Evolutionary conservation across 1,140 invertebrate species (phyloP), one percentile per base, ranked within the genome.

Genomic region (Aricia agestis): DNA sequence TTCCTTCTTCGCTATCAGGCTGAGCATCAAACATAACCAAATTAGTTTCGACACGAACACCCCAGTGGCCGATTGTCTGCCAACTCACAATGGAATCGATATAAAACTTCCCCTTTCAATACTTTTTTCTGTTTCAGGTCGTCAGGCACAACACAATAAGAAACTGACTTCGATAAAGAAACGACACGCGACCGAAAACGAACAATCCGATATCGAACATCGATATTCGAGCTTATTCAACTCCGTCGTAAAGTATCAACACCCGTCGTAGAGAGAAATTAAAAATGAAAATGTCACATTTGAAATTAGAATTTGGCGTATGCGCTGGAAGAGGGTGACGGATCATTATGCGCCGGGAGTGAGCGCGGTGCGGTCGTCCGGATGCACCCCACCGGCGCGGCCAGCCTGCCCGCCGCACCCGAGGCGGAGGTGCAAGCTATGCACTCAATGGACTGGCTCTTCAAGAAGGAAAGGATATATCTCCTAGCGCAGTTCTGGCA

Each of bases 361-460:
- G 78, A 80, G 83, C 68, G 77, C 75, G 77, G 76, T 67, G 79
- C 78, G 84, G 86, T 80, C 80, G 91, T 92, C 92, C 94, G 93
- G 91, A 95, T 95, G 94, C 94, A 95, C 94, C 94, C 94, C 84
- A 94, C 94, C 92, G 94, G 94, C 91, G 93, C 93, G 86, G 93
- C 93, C 91, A 95, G 94, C 93, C 95, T 96, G 95, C 95, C 96
- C 93, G 92, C 93, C 89, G 94, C 94, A 92, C 94, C 94, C 82
- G 93, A 94, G 91, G 92, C 93, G 87, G 94, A 95, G 92, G 94
- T 96, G 85, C 95, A 96, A 93, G 94, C 96, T 92, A 96, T 97
- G 94, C 96, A 97, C 93, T 96, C 96, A 89, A 97, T 97, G 96
- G 97, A 98, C 94, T 97, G 96, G 96, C 94, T 98, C 91, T 97